Conservation (phyloP, 2,797 vertebrate species). For the Pempheris klunzingeri region DNA sequence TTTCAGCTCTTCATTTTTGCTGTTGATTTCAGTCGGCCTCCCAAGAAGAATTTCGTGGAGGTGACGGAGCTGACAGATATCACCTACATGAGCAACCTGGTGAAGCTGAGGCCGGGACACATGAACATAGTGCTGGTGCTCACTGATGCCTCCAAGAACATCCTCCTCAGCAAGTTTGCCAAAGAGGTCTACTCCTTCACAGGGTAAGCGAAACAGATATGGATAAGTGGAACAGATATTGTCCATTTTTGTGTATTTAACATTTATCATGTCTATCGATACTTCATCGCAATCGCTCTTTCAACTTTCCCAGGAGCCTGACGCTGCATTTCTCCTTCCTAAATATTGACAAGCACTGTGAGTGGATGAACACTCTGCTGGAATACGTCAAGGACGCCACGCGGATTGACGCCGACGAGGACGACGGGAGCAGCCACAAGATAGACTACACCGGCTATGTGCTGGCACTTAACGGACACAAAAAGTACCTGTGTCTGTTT, state of each 20-base stretch:
- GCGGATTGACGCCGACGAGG: slow-evolving; percentile 91
- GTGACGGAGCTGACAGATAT: slow-evolving; percentile 97
- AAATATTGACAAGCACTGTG: slow-evolving; percentile 94
- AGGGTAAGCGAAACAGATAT: slow-evolving; percentile 85
- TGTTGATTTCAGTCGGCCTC: slow-evolving; percentile 82
- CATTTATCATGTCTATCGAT: neutral
- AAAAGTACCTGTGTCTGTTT: slow-evolving; percentile 98
- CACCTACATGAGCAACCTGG: slow-evolving; percentile 96
- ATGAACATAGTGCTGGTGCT: slow-evolving; percentile 98
- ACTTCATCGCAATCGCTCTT: neutral
- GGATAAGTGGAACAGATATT: neutral
- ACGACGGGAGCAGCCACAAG: slow-evolving; percentile 85
- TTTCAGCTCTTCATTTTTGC: slow-evolving; percentile 2
- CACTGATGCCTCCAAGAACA: slow-evolving; percentile 91
- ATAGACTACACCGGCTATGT: slow-evolving; percentile 94
- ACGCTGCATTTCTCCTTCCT: slow-evolving; percentile 98
- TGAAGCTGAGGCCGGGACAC: slow-evolving; percentile 94
- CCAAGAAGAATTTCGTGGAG: slow-evolving; percentile 96
- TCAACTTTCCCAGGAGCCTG: slow-evolving; percentile 86
- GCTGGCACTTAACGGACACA: slow-evolving; percentile 96
- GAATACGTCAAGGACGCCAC: slow-evolving; percentile 92
- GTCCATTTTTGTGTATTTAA: neutral
- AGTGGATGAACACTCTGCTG: slow-evolving; percentile 93
- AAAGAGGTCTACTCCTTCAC: slow-evolving; percentile 97
- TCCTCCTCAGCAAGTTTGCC: slow-evolving; percentile 96